phyloP scores from a whole-genome alignment of 1,140 invertebrate species.

The Pristionchus pacificus region DNA sequence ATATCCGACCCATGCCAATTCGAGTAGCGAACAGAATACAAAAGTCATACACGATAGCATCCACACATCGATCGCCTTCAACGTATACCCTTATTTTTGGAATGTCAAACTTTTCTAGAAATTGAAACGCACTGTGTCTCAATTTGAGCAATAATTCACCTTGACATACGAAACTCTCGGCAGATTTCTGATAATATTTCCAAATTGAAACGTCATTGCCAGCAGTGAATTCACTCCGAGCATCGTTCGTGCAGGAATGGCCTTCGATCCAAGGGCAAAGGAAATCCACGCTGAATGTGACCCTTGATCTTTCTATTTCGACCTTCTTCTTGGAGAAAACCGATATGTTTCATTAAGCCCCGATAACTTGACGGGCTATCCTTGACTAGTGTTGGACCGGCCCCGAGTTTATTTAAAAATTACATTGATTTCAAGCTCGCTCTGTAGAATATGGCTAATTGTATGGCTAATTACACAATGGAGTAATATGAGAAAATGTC shows the following conservation, averaged over 20 bases:
- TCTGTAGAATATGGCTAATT: too few relatives aligned
- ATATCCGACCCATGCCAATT: slow-evolving; percentile 54
- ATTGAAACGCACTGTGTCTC: slow-evolving; percentile 8
- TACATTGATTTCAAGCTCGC: background rate
- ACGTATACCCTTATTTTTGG: background rate
- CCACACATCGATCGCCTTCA: slow-evolving; percentile 50
- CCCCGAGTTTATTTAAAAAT: background rate
- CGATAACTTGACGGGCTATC: background rate
- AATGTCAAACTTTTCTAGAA: background rate
- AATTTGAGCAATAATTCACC: slow-evolving; percentile 20
- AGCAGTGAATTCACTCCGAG: slow-evolving; percentile 52
- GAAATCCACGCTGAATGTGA: slow-evolving; percentile 56
- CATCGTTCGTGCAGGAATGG: slow-evolving; percentile 56
- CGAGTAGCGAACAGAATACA: slow-evolving; percentile 55
- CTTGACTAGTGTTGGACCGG: slow-evolving; percentile 8
- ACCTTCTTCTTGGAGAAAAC: too few relatives aligned
- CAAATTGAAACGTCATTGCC: slow-evolving; percentile 56
- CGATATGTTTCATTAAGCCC: background rate
- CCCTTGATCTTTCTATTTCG: too few relatives aligned
- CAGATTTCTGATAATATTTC: slow-evolving; percentile 55
- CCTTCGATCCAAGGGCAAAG: slow-evolving; percentile 53
- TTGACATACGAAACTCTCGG: slow-evolving; percentile 56
- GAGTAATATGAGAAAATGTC: too few relatives aligned
- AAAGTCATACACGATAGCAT: slow-evolving; percentile 58
- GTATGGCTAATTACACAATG: too few relatives aligned